Conservation (phyloP, 2,888 invertebrate species). For the Cistogaster globosa region DNA sequence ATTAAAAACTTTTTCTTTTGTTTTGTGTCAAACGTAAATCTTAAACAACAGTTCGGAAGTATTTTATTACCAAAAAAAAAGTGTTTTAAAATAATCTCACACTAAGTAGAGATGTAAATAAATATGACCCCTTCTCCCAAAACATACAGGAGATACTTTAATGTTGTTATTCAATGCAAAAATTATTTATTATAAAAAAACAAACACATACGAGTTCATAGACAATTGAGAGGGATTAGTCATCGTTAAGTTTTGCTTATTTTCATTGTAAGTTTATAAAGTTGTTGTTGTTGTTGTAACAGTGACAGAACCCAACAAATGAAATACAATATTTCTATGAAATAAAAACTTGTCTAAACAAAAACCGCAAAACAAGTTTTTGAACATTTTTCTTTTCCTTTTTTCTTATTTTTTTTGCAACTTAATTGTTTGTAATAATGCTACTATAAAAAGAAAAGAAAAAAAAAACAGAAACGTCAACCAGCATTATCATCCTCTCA, state of each 20-base stretch:
- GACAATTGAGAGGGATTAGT: conserved; percentile 51
- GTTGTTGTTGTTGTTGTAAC: neutral
- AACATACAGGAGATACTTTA: too few species aligned
- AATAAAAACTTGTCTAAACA: conserved; percentile 65
- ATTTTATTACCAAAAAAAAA: too few species aligned
- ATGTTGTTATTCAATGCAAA: too few species aligned
- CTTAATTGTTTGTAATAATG: conserved; percentile 47
- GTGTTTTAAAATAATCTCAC: neutral
- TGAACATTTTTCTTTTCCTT: conserved; percentile 53
- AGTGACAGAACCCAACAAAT: conserved; percentile 50
- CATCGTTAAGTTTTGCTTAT: conserved; percentile 26
- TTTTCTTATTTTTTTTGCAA: neutral
- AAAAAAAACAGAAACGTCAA: neutral
- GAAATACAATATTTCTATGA: conserved; percentile 43
- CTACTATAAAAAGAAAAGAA: neutral
- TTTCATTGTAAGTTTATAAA: neutral
- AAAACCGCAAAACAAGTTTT: conserved; percentile 67
- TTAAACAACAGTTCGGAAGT: too few species aligned
- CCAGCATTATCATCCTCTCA: conserved; percentile 41
- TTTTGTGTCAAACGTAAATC: too few species aligned
- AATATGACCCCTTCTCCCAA: neutral
- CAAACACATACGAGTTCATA: neutral
- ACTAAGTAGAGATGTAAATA: conserved; percentile 3
- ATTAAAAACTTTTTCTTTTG: too few species aligned
- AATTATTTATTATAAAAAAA: conserved; percentile 1